Conservation (phyloP, 2,888 invertebrate genomes). For the Acanthoscelides obtectus region DNA sequence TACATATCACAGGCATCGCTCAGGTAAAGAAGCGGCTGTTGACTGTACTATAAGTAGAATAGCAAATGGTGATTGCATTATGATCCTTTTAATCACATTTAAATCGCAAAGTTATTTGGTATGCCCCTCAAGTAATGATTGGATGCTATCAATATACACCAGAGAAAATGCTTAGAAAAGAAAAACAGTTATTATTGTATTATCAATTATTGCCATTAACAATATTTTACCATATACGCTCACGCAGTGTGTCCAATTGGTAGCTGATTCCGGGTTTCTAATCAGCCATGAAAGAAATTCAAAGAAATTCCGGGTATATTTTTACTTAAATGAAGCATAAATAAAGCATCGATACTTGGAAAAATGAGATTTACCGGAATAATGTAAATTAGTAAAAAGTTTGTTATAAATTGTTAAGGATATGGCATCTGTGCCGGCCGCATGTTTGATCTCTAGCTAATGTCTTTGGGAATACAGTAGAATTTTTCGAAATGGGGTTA, state of each 20-base stretch:
- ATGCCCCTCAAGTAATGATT: not conserved
- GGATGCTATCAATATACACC: not conserved
- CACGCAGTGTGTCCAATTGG: not conserved
- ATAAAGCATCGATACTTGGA: not conserved
- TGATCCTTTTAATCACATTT: not conserved
- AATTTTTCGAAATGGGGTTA: too few relatives aligned
- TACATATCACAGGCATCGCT: too few relatives aligned
- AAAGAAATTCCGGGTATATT: not conserved
- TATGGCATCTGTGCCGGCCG: not conserved
- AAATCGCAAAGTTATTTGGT: not conserved
- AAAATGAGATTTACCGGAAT: not conserved
- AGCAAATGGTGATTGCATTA: not conserved
- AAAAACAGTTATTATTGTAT: not conserved
- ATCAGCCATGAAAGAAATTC: not conserved
- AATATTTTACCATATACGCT: not conserved
- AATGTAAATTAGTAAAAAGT: not conserved
- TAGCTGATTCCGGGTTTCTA: not conserved
- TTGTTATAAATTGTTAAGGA: not conserved
- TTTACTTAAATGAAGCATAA: not conserved
- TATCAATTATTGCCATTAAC: not conserved
- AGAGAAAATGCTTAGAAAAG: not conserved
- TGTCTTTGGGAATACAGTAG: too few relatives aligned
- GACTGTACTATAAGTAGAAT: not conserved
- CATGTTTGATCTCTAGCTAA: too few relatives aligned
- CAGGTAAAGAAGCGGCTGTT: too few relatives aligned